Evolutionary conservation across 2,888 invertebrate genomes (phyloP), one percentile per base, ranked within the genome.

Genomic region (Malthinus flaveolus): DNA sequence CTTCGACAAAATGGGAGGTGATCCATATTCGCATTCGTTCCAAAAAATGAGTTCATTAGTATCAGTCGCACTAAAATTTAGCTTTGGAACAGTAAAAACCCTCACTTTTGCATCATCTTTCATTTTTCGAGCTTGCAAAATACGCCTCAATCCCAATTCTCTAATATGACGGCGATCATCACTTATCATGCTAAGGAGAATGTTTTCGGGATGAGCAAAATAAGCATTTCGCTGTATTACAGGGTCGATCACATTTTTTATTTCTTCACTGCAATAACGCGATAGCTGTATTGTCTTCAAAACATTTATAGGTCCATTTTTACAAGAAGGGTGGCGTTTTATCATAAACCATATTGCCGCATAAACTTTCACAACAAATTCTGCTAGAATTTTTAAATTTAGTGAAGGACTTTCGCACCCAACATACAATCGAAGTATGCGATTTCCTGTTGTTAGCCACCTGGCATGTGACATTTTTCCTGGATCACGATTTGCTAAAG

Each of bases 201-300:
- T n/a, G 46, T 68, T 71, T 61, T 71, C 71, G 3, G 66, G 63
- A 55, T 72, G 69, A 7, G 66, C 70, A 56, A 67, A 71, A 58
- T 61, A 57, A 49, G 62, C 61, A 60, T 70, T 70, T 35, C 59
- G 32, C 49, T 64, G 50, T 36, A 66, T 66, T 23, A n/a, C n/a
- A n/a, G n/a, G 23, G 23, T 2, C 23, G 23, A 23, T 5, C 2
- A 23, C n/a, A n/a, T n/a, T n/a, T n/a, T n/a, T n/a, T n/a, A n/a
- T n/a, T n/a, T n/a, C n/a, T n/a, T n/a, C n/a, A n/a, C n/a, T n/a
- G n/a, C n/a, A n/a, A n/a, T n/a, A n/a, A n/a, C n/a, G n/a, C n/a
- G n/a, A 23, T 5, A 23, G 2, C 23, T 23, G 23, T 2, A 23
- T 23, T 23, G 23, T 23, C 23, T 23, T 23, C 23, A 23, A 5